phyloP scores from a whole-genome alignment of 2,888 invertebrate genomes.

The Agrilus mali region DNA sequence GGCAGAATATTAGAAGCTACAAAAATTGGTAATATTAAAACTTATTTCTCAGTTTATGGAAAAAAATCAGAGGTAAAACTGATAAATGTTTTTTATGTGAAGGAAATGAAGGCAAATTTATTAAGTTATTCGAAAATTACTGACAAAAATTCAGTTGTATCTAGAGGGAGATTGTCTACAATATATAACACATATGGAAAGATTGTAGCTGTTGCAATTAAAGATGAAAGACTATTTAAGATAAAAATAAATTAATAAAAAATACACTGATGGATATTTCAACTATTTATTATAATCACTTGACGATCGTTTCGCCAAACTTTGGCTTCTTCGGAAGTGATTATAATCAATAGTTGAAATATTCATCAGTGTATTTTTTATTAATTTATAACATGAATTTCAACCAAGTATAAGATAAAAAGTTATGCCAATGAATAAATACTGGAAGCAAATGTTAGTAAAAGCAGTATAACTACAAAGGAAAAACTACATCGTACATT shows the following conservation, averaged over 20 bases:
- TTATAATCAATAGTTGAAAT: too few species aligned
- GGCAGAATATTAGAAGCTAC: neutral
- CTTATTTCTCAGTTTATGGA: neutral
- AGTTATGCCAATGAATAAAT: slow-evolving; percentile 8
- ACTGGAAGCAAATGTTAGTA: slow-evolving; percentile 3
- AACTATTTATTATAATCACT: too few species aligned
- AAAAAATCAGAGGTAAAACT: neutral
- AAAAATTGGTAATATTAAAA: neutral
- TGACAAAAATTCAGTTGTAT: slow-evolving; percentile 11
- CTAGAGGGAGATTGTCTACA: slow-evolving; percentile 9
- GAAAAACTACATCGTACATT: slow-evolving; percentile 9
- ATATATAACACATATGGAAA: slow-evolving; percentile 9
- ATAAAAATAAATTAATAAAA: too few species aligned
- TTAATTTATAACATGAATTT: too few species aligned
- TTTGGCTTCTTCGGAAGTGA: too few species aligned
- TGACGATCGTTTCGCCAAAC: too few species aligned
- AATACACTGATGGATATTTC: too few species aligned
- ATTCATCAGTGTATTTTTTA: too few species aligned
- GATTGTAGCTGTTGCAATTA: neutral
- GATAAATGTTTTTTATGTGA: slow-evolving; percentile 7
- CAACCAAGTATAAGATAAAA: too few species aligned
- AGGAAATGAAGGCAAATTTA: slow-evolving; percentile 13
- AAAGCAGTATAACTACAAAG: slow-evolving; percentile 5
- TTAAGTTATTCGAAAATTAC: slow-evolving; percentile 13
- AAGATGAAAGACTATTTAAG: slow-evolving; percentile 9